phyloP scores from a whole-genome alignment of 2,797 vertebrate genomes.

The Zenarchopterus dispar region DNA sequence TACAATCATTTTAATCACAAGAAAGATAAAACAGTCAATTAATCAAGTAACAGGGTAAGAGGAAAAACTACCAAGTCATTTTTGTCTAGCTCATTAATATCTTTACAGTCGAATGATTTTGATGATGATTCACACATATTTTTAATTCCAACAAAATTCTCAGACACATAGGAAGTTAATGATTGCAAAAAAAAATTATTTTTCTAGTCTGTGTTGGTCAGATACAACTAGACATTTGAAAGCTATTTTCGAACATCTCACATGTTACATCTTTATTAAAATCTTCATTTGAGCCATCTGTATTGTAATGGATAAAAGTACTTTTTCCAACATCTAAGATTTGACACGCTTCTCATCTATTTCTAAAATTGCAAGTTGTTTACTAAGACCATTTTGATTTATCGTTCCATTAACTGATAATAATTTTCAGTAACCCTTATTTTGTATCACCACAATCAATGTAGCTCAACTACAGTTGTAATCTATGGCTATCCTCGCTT shows the following conservation, averaged over 20 bases:
- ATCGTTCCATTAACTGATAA: no score
- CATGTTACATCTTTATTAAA: no score
- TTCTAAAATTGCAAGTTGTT: not conserved
- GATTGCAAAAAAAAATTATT: no score
- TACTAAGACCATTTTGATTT: not conserved
- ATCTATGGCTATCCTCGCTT: slow-evolving; percentile 9
- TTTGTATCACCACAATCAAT: slow-evolving; percentile 11
- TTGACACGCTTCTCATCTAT: not conserved
- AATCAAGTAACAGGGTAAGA: not conserved
- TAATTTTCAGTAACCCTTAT: no score
- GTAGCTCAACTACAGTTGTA: not conserved
- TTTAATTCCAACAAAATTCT: not conserved
- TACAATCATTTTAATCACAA: not conserved
- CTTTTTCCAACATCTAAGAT: not conserved
- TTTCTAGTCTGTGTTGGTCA: no score
- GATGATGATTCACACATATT: not conserved
- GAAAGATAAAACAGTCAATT: not conserved
- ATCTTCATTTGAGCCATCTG: no score
- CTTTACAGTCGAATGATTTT: not conserved
- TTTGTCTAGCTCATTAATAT: not conserved
- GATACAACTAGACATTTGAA: no score
- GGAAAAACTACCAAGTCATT: not conserved
- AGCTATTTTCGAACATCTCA: no score
- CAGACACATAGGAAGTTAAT: no score
- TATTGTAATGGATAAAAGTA: not conserved